These are phyloP conservation scores for Drosophila azteca DNA, from an alignment of 1,140 invertebrate species.

Conservation along the genomic window DNA sequence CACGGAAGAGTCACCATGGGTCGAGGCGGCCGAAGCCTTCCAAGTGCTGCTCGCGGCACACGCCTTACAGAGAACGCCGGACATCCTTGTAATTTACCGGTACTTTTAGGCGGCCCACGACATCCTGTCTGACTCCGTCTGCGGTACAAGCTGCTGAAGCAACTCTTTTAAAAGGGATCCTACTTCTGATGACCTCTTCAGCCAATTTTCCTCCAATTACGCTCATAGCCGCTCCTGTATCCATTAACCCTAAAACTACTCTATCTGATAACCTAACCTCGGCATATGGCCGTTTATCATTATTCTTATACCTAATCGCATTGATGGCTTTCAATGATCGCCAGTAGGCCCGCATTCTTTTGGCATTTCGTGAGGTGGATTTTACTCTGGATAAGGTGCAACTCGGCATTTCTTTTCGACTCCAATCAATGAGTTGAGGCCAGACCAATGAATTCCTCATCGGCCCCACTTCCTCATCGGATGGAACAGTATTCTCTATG, in stretches of 20 bases:
- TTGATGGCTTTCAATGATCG: not conserved
- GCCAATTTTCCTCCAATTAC: not conserved
- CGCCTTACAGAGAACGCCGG: too few species aligned
- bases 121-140: not conserved
- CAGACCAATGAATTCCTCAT: not conserved
- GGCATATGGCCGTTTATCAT: slow-evolving; percentile 7
- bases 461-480: too few species aligned
- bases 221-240: slow-evolving; percentile 1
- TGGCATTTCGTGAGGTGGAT: not conserved
- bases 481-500: not conserved
- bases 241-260: not conserved
- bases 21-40: too few species aligned
- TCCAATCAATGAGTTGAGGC: too few species aligned
- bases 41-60: too few species aligned
- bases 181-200: too few species aligned
- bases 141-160: not conserved
- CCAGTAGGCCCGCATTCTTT: not conserved
- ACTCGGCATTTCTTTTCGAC: too few species aligned
- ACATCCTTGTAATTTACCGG: not conserved
- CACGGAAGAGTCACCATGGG: too few species aligned
- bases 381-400: too few species aligned
- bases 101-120: not conserved
- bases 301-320: not conserved
- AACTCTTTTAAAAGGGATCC: too few species aligned
- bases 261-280: not conserved